Percentiles rank a stretch among this genome's conserved stretches.
These are phyloP conservation scores for Schmidtea mediterranea DNA, from an alignment of 1,140 invertebrate genomes.

Conservation along the genomic window DNA sequence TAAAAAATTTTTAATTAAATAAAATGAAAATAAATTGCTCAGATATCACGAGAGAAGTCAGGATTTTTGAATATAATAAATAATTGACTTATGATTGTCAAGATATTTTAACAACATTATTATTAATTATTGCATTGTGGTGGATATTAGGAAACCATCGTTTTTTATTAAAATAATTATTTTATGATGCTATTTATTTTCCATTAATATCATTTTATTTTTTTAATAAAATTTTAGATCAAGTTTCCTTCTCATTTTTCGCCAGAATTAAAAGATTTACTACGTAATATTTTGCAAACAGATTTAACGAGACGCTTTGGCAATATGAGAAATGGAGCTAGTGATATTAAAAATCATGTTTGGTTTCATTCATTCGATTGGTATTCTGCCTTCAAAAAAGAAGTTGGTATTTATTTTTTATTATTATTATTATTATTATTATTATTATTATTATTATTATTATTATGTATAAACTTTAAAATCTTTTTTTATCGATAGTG, in stretches of 20 bases:
- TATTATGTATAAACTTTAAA: too few relatives aligned
- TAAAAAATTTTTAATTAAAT: too few relatives aligned
- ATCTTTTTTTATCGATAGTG: too few relatives aligned
- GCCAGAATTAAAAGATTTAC: conserved; percentile 67
- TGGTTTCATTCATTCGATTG: conserved; percentile 50
- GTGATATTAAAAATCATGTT: conserved; percentile 94
- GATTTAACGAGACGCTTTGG: conserved; percentile 94
- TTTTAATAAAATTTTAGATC: neutral
- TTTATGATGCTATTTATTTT: conserved; percentile 40
- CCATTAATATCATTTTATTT: conserved; percentile 6
- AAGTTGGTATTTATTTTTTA: neutral
- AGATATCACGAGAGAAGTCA: too few relatives aligned
- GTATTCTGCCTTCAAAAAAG: conserved; percentile 1
- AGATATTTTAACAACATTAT: too few relatives aligned
- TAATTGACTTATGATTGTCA: too few relatives aligned
- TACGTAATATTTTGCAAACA: conserved; percentile 82
- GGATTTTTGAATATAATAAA: too few relatives aligned
- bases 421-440: too few relatives aligned
- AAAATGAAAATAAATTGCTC: too few relatives aligned
- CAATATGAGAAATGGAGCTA: conserved; percentile 90
- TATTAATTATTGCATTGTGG: too few relatives aligned
- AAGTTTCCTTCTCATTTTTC: neutral
- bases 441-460: too few relatives aligned
- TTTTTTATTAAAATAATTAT: conserved; percentile 34
- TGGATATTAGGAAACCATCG: neutral